Evolutionary conservation across 2,797 vertebrate genomes (phyloP), one percentile per base, ranked within the genome.

Genomic region (Sparus aurata): DNA sequence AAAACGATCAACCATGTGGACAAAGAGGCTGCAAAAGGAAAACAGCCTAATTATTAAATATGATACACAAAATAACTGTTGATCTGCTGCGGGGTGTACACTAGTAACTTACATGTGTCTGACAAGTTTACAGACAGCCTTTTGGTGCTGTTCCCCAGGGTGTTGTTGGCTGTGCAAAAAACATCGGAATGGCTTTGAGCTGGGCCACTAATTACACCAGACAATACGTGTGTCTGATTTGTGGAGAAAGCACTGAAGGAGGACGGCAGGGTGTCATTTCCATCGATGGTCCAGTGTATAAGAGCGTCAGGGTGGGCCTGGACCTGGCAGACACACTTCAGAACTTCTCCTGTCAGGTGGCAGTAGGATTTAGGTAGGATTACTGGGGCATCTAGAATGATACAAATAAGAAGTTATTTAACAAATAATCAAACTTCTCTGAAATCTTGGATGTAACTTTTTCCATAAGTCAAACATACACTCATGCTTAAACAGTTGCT

Each of bases 261-360:
- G 3, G 64, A 58, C 4, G 17, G 30, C 13, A 68, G 7, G 16
- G 61, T 53, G 10, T 60, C 0, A n/a, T 74, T 84, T 63, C 79
- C 79, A 58, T 84, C 58, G 43, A 88, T 23, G 34, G 5, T 69
- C 90, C 89, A 91, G 66, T 61, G 2, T 70, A 90, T 59, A 1
- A 15, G 57, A 45, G 89, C 85, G 15, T 17, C n/a, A 17, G 91
- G 90, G 10, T n/a, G 71, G 0, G 88, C 87, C 22, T 87, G 73
- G 9, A 57, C 81, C 16, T n/a, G 43, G 60, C 91, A 92, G 58
- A 86, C 27, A 41, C 89, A 91, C 17, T 12, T 65, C 57, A 93
- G 5, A 47, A 10, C 0, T 10, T 62, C 25, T 3, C 17, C 75
- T 12, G 2, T 62, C 53, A 43, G 49, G 18, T 50, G 66, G 77